Evolutionary conservation across 2,888 invertebrate species (phyloP), one percentile per base, ranked within the genome.

Genomic region (Acanthosepion pharaonis): DNA sequence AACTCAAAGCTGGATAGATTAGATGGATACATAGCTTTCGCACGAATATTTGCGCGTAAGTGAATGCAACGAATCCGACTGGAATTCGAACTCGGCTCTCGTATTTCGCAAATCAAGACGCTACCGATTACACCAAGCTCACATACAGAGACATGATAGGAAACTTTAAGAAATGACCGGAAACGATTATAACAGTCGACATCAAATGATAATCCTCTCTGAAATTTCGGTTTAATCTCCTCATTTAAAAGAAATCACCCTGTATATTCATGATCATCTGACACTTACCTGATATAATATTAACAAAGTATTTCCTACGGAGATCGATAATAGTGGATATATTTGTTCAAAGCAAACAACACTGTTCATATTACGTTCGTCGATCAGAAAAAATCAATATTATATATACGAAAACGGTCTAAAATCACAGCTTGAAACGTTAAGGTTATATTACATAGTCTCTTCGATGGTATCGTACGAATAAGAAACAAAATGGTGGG

Each of bases 221-320:
- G 11, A 18, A 6, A n/a, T n/a, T 33, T 78, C 42, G n/a, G 2
- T 2, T n/a, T 18, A n/a, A 59, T 23, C 59, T 59, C 59, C 59
- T 18, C 59, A 25, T 78, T 78, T n/a, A 78, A 78, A n/a, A n/a
- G 78, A 33, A n/a, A 78, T 78, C n/a, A n/a, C 4, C n/a, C 78
- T n/a, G 78, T 33, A 78, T 78, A 78, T 78, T 78, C 78, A 78
- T 78, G 78, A 78, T 78, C 78, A n/a, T n/a, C 78, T 78, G 78
- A n/a, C 15, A 2, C n/a, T 78, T 33, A n/a, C 78, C 18, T 78
- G 78, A 78, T 78, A 78, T n/a, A 78, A 78, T n/a, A n/a, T 78
- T 33, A 78, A 78, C 78, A 78, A 33, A 78, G 78, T 78, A 33
- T 78, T 78, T 78, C 23, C 33, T n/a, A 78, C n/a, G 1, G n/a